Conservation (phyloP, 2,113 vertebrate genomes). For the Gopherus flavomarginatus region DNA sequence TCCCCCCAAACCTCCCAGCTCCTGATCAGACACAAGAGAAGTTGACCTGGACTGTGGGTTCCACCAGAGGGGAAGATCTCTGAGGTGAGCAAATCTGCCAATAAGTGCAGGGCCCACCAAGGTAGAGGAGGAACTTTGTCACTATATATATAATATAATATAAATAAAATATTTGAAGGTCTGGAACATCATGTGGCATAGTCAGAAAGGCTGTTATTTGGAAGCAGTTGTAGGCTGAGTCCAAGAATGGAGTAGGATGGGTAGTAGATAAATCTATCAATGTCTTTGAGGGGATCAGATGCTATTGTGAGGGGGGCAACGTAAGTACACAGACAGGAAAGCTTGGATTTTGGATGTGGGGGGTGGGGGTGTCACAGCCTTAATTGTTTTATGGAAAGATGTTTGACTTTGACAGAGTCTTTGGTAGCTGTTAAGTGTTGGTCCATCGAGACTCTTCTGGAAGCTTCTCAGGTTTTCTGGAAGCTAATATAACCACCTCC, state of each 20-base stretch:
- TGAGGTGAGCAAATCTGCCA: too few relatives aligned
- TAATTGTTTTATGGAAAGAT: not conserved
- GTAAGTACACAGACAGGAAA: not conserved
- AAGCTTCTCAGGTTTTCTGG: not conserved
- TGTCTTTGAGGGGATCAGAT: not conserved
- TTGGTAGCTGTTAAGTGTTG: not conserved
- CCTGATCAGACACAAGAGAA: too few relatives aligned
- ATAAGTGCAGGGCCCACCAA: too few relatives aligned
- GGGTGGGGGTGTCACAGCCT: not conserved
- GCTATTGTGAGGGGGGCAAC: not conserved
- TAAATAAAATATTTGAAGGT: not conserved
- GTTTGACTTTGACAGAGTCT: not conserved
- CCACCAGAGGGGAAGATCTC: too few relatives aligned
- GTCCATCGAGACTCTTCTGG: not conserved
- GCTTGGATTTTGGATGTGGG: not conserved
- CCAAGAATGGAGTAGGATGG: not conserved
- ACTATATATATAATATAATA: too few relatives aligned
- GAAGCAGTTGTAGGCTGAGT: not conserved
- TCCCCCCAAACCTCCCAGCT: too few relatives aligned
- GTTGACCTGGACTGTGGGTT: too few relatives aligned
- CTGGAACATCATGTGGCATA: not conserved
- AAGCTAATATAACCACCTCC: not conserved
- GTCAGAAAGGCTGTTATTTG: not conserved
- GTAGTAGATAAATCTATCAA: not conserved
- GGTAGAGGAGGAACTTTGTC: too few relatives aligned